Evolutionary conservation across 2,113 vertebrate species (phyloP).

Genomic region (Phyllostomus hastatus): DNA sequence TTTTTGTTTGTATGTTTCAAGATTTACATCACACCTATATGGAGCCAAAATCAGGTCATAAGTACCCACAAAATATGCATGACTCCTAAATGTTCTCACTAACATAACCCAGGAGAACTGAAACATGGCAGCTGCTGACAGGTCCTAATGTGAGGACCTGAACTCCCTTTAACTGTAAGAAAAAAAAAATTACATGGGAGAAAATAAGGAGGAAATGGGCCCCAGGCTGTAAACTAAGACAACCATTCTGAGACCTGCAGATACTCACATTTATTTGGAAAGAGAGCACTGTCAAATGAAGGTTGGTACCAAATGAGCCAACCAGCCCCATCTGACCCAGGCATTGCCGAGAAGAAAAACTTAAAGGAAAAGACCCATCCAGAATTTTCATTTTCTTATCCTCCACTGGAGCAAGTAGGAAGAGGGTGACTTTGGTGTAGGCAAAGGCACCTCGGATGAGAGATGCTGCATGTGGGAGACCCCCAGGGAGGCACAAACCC

Average conservation of each 20-base stretch:
- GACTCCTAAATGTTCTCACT: background rate
- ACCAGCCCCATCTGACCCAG: no score
- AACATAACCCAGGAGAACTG: background rate
- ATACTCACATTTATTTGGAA: rapidly evolving
- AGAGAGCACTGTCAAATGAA: no score
- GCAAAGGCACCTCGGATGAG: background rate
- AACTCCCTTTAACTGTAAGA: background rate
- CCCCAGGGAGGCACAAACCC: constrained; percentile 20
- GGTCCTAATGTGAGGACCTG: background rate
- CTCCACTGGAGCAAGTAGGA: no score
- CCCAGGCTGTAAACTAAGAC: background rate
- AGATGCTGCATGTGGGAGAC: background rate
- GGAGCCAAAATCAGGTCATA: background rate
- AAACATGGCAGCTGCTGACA: rapidly evolving
- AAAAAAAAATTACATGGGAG: background rate
- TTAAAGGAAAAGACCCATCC: background rate
- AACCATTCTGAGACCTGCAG: background rate
- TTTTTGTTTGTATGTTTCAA: background rate
- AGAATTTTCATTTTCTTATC: background rate
- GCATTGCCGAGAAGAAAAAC: background rate
- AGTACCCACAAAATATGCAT: background rate
- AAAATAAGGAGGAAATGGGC: rapidly evolving
- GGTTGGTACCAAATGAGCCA: background rate
- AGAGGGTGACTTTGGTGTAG: background rate
- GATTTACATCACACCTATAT: background rate